These are phyloP conservation scores for Phacellophora camtschatica DNA, from an alignment of 30 jellyfish, hydroid and myxozoan species.

Conservation along the genomic window DNA sequence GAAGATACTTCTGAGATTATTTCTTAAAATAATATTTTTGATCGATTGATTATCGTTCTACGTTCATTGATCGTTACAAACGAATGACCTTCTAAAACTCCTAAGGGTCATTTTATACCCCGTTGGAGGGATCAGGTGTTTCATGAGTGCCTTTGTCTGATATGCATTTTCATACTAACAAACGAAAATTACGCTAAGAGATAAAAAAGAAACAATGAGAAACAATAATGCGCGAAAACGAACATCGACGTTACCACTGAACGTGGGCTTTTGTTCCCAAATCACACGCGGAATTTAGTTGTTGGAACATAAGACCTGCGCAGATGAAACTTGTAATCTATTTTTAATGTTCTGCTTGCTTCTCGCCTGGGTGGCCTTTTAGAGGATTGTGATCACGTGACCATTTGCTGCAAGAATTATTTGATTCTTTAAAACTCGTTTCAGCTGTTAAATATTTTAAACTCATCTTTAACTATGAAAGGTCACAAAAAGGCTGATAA, in stretches of 20 bases:
- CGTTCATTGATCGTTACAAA: background rate
- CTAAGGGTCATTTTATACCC: background rate
- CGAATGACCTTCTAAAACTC: background rate
- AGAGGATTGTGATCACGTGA: too few relatives aligned
- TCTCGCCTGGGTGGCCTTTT: too few relatives aligned
- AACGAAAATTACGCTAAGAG: too few relatives aligned
- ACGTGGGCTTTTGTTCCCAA: background rate
- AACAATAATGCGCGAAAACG: background rate
- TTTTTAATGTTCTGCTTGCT: background rate
- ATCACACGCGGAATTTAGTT: background rate
- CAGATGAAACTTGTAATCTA: background rate
- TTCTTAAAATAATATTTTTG: too few relatives aligned
- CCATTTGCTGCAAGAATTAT: too few relatives aligned
- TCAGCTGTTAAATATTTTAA: too few relatives aligned
- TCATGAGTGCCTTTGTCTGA: background rate
- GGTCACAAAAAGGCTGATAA: too few relatives aligned
- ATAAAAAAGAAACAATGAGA: too few relatives aligned
- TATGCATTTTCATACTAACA: background rate
- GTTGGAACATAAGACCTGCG: background rate
- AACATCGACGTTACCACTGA: background rate
- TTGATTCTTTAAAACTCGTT: too few relatives aligned
- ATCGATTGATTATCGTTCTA: too few relatives aligned
- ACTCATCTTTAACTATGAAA: too few relatives aligned
- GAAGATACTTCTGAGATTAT: too few relatives aligned
- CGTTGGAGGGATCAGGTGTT: background rate